These are phyloP conservation scores for Parascotia fuliginaria DNA, from an alignment of 2,888 invertebrate genomes.

Conservation along the genomic window DNA sequence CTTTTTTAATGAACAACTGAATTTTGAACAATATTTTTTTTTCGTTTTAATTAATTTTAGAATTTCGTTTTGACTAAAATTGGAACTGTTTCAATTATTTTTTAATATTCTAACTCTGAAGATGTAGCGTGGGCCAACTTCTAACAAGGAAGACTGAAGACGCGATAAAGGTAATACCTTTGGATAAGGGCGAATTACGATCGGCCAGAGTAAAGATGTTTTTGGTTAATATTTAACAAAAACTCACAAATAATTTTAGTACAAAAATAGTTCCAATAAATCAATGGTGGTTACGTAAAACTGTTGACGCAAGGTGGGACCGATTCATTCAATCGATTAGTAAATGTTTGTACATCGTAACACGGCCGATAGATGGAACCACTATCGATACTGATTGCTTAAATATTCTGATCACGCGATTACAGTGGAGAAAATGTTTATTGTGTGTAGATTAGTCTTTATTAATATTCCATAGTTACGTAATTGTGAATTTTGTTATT, in stretches of 20 bases:
- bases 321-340: slow-evolving; percentile 45
- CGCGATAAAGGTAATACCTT: no score
- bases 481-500: no score
- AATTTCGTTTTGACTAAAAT: no score
- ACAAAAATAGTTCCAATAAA: slow-evolving; percentile 42
- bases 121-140: no score
- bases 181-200: no score
- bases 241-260: slow-evolving; percentile 12
- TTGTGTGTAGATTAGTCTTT: no score
- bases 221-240: neutral
- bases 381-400: slow-evolving; percentile 19
- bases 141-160: no score
- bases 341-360: slow-evolving; percentile 47
- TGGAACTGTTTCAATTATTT: no score
- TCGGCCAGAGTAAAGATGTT: no score
- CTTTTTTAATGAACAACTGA: slow-evolving; percentile 39
- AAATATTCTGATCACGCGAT: slow-evolving; percentile 12
- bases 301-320: slow-evolving; percentile 44
- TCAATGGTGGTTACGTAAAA: slow-evolving; percentile 31
- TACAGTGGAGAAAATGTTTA: neutral
- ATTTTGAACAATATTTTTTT: slow-evolving; percentile 17
- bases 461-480: no score
- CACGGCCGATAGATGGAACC: slow-evolving; percentile 21
- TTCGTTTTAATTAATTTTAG: slow-evolving; percentile 26
- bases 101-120: no score